Evolutionary conservation across 2,113 vertebrate species (phyloP), one percentile per base, ranked within the genome.

Genomic region (Thomomys bottae): DNA sequence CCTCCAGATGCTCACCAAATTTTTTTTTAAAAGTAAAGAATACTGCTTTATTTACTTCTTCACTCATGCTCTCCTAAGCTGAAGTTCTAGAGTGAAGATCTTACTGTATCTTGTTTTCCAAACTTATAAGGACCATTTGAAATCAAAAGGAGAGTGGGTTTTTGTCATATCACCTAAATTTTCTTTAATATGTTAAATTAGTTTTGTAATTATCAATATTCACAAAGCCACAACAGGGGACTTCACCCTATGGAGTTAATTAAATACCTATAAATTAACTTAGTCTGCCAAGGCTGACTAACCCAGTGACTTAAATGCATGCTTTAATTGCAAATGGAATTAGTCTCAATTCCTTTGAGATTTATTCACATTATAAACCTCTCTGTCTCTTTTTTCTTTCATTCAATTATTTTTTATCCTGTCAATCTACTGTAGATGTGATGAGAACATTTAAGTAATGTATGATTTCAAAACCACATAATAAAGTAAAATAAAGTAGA

Each of bases 371-470:
- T 95, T 93, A 91, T 92, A 87, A 95, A 94, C 88, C 90, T 75
- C 67, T 72, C 75, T 18, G 82, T 91, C 87, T 80, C 84, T 92
- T 93, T 95, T 93, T 6, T 34, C 45, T 94, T 8, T 95, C 94
- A 94, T 95, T 91, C 95, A 96, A 96, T 97, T 97, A 95, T 95
- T 95, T 95, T 95, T 78, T 49, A 78, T 90, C 93, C 95, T 95
- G 63, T 77, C 73, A 87, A 90, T 83, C 73, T 96, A 64, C 0
- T 8, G 38, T 87, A 94, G 34, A 87, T 83, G 84, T 97, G 95
- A 97, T 95, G 64, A 94, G 96, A 96, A 82, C 63, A 87, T 40
- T 96, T 96, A 88, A 97, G 78, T 61, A 89, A 78, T 64, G 85
- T 90, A 24, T 80, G 54, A 40, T 72, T 86, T 78, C 49, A 88